A percentile compares a stretch with the other conserved stretches of the same genome.
These are phyloP conservation scores for Cacoxenus indagator DNA, from an alignment of 2,888 invertebrate species.

Conservation along the genomic window DNA sequence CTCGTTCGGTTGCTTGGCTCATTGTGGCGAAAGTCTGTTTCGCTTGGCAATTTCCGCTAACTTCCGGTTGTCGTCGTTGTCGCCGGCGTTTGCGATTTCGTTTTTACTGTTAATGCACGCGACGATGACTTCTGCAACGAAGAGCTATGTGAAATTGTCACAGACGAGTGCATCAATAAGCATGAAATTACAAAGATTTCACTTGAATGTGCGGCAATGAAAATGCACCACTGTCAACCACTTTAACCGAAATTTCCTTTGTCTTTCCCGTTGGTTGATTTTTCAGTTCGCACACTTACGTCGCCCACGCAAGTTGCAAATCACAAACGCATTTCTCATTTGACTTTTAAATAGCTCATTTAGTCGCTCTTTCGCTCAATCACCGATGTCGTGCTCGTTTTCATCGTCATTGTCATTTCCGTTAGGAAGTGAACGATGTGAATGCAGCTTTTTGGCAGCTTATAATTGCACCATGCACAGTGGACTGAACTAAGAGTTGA, in stretches of 20 bases:
- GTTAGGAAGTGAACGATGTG: slow-evolving; percentile 53
- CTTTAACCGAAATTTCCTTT: too few relatives aligned
- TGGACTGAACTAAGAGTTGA: too few relatives aligned
- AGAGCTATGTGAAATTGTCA: neutral
- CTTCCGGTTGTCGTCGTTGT: neutral
- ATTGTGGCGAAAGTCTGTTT: neutral
- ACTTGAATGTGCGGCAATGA: too few relatives aligned
- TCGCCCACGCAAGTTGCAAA: neutral
- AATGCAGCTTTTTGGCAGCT: slow-evolving; percentile 42
- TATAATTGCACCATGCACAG: neutral
- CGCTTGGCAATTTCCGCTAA: neutral
- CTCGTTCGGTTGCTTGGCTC: neutral
- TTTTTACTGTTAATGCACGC: neutral
- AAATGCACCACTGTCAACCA: too few relatives aligned
- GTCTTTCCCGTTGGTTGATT: too few relatives aligned
- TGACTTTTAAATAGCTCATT: neutral
- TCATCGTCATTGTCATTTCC: slow-evolving; percentile 59
- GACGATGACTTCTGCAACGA: neutral
- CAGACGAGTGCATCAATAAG: too few relatives aligned
- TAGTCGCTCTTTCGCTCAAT: neutral
- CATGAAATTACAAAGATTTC: too few relatives aligned
- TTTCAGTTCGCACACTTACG: too few relatives aligned
- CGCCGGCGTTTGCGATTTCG: neutral
- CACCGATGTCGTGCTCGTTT: neutral
- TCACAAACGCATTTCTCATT: neutral